Conservation (phyloP, 2,113 vertebrate genomes). For the Marmota flaviventris region DNA sequence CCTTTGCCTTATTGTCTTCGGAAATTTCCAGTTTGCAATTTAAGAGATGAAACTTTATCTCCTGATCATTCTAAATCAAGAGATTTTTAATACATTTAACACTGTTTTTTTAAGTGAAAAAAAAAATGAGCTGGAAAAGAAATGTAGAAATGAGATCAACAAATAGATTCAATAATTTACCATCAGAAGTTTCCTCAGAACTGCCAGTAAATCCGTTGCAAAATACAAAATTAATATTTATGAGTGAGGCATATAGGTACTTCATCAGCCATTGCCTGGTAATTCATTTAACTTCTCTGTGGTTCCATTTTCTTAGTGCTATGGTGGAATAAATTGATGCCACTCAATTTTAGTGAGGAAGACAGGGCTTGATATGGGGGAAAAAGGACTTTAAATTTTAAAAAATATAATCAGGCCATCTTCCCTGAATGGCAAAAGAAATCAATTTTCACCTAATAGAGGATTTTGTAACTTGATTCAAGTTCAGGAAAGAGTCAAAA, state of each 20-base stretch:
- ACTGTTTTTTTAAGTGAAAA: neutral
- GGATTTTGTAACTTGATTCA: neutral
- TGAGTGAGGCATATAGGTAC: constrained; percentile 3
- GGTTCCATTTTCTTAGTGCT: constrained; percentile 37
- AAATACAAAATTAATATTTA: constrained; percentile 73
- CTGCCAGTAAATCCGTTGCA: constrained; percentile 66
- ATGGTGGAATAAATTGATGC: neutral
- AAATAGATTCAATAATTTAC: constrained; percentile 71
- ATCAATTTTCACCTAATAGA: neutral
- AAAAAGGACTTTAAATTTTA: neutral
- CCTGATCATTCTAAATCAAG: constrained; percentile 36
- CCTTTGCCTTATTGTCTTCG: neutral
- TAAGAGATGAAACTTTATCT: constrained; percentile 26
- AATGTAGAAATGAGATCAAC: constrained; percentile 59
- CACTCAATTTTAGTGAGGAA: neutral
- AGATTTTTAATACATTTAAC: constrained; percentile 60
- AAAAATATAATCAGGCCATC: neutral
- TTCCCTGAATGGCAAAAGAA: constrained; percentile 9
- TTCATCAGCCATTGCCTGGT: neutral
- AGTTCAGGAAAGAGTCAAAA: neutral
- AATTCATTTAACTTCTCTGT: constrained; percentile 50
- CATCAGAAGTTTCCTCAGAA: constrained; percentile 58
- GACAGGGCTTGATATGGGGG: neutral
- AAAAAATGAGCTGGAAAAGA: constrained; percentile 17
- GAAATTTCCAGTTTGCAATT: neutral